Conservation (phyloP, 2,888 invertebrate genomes). For the Byasa hedistus region DNA sequence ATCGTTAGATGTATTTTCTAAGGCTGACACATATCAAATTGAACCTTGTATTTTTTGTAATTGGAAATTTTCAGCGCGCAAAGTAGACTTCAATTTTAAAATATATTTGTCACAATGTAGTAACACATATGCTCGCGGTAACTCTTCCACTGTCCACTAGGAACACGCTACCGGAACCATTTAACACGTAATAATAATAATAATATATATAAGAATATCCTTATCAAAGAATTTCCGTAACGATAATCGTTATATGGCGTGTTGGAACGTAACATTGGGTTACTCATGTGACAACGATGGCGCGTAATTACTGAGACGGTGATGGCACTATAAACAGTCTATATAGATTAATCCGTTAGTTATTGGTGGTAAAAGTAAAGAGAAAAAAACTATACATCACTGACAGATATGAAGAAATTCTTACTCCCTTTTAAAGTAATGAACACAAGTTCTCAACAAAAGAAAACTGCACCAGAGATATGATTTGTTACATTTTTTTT, state of each 20-base stretch:
- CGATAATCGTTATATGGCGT: neutral
- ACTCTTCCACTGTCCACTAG: too few species aligned
- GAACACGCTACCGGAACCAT: too few species aligned
- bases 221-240: neutral
- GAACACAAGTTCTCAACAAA: too few species aligned
- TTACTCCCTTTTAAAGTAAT: neutral
- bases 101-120: too few species aligned
- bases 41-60: neutral
- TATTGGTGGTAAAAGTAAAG: neutral
- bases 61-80: too few species aligned
- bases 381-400: neutral
- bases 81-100: too few species aligned
- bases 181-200: too few species aligned
- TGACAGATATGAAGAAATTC: neutral
- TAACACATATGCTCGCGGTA: too few species aligned
- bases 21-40: neutral
- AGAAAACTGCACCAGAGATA: too few species aligned
- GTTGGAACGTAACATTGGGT: neutral
- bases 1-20: constrained; percentile 14
- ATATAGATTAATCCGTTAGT: neutral
- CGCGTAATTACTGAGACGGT: constrained; percentile 7
- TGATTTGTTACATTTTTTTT: too few species aligned
- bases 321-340: constrained; percentile 4
- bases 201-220: neutral
- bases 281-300: neutral